Conservation (phyloP, 2,888 invertebrate genomes). For the Leptopterna dolabrata region DNA sequence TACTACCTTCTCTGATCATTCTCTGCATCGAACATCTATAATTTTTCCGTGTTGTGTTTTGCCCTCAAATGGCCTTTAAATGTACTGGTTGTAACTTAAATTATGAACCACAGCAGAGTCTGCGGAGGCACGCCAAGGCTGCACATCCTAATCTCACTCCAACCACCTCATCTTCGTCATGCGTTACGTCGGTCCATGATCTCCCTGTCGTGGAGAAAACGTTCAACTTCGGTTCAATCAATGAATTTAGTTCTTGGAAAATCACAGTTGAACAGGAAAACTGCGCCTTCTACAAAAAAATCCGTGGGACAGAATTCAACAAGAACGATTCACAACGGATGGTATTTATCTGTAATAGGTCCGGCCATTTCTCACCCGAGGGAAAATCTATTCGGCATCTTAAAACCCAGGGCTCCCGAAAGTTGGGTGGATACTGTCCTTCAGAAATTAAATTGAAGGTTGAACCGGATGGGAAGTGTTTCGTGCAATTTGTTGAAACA, state of each 20-base stretch:
- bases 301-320: background rate
- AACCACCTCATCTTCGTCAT: no score
- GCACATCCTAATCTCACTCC: no score
- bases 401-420: slow-evolving; percentile 55
- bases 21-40: no score
- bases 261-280: background rate
- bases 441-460: slow-evolving; percentile 58
- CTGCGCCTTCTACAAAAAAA: background rate
- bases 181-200: no score
- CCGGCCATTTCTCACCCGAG: slow-evolving; percentile 22
- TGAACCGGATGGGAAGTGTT: slow-evolving; percentile 52
- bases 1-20: no score
- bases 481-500: slow-evolving; percentile 58
- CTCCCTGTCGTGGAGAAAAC: no score
- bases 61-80: no score
- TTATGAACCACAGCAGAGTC: no score
- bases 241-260: slow-evolving; percentile 22
- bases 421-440: slow-evolving; percentile 63
- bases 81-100: no score
- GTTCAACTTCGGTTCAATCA: background rate
- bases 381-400: slow-evolving; percentile 41
- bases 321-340: background rate
- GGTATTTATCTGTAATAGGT: slow-evolving; percentile 30
- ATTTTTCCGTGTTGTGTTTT: no score
- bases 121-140: no score